Percentiles rank a stretch among this genome's conserved stretches.
These are phyloP conservation scores for Drosophila kohkoa DNA, from an alignment of 1,140 invertebrate genomes.

Conservation along the genomic window DNA sequence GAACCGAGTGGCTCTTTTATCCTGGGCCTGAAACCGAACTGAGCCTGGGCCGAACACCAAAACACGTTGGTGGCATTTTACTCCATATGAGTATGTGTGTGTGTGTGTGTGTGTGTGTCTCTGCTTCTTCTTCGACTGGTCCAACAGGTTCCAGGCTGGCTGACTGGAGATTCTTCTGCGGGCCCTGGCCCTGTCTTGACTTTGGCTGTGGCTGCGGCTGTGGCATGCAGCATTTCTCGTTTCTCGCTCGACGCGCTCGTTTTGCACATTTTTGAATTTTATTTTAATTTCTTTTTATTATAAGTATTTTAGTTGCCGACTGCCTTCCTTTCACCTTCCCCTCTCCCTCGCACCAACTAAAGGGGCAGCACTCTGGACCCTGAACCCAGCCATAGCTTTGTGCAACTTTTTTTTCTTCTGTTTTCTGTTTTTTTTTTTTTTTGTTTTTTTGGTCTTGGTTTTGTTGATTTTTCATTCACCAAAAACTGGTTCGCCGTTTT, in stretches of 20 bases:
- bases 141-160: slow-evolving; percentile 73
- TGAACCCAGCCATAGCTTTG: slow-evolving; percentile 38
- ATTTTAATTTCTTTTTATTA: slow-evolving; percentile 84
- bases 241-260: slow-evolving; percentile 42
- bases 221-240: slow-evolving; percentile 81
- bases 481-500: slow-evolving; percentile 80
- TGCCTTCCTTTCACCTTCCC: neutral
- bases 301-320: slow-evolving; percentile 69
- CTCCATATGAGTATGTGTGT: slow-evolving; percentile 6
- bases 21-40: slow-evolving; percentile 46
- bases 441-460: slow-evolving; percentile 48
- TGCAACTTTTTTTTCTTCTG: slow-evolving; percentile 63
- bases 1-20: slow-evolving; percentile 71
- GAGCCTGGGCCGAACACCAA: slow-evolving; percentile 38
- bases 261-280: slow-evolving; percentile 84
- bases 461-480: slow-evolving; percentile 83
- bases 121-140: slow-evolving; percentile 61
- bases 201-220: slow-evolving; percentile 26
- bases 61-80: slow-evolving; percentile 80
- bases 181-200: slow-evolving; percentile 51
- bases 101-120: slow-evolving; percentile 31
- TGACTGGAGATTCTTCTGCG: slow-evolving; percentile 68
- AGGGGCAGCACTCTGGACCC: slow-evolving; percentile 9
- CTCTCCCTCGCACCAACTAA: neutral
- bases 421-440: slow-evolving; percentile 38